Conservation (phyloP, 1,140 invertebrate genomes). For the Parapsyche elsis region DNA sequence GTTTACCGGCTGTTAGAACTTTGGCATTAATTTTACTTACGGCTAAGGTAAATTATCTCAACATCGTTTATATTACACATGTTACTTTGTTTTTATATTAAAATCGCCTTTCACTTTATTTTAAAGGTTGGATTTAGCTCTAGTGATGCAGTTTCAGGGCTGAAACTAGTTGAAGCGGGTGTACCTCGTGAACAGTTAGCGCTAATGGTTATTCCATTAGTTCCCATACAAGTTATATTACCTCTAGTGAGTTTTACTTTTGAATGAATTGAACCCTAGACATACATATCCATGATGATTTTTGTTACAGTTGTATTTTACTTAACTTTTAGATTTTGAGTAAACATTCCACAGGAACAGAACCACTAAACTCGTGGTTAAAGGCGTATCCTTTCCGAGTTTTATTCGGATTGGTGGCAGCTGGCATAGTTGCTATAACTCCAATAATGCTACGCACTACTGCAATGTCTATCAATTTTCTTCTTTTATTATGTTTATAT, state of each 20-base stretch:
- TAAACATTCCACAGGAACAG: conserved; percentile 88
- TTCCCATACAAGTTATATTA: conserved; percentile 94
- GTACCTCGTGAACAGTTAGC: conserved; percentile 96
- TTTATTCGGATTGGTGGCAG: conserved; percentile 85
- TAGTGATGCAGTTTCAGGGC: conserved; percentile 92
- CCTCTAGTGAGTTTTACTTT: conserved; percentile 78
- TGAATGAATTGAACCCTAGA: not conserved
- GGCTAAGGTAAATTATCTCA: conserved; percentile 80
- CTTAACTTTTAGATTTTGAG: conserved; percentile 62
- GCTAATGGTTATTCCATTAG: conserved; percentile 88
- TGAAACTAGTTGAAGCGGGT: conserved; percentile 95
- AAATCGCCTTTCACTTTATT: conserved; percentile 58
- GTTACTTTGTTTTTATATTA: conserved; percentile 28
- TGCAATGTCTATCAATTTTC: conserved; percentile 78
- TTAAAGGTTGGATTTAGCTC: conserved; percentile 95
- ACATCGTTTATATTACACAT: not conserved
- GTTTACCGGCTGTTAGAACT: conserved; percentile 82
- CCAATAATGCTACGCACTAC: conserved; percentile 73
- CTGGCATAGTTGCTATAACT: conserved; percentile 86
- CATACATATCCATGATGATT: not conserved
- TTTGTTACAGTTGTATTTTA: not conserved
- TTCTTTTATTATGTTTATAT: conserved; percentile 82
- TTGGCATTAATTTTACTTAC: conserved; percentile 88
- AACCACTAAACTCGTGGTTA: conserved; percentile 89
- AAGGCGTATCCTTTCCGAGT: conserved; percentile 91